A percentile compares a stretch with the other conserved stretches of the same genome.
These are phyloP conservation scores for Spinus olivaceus DNA, from an alignment of 2,797 vertebrate species.

Conservation along the genomic window DNA sequence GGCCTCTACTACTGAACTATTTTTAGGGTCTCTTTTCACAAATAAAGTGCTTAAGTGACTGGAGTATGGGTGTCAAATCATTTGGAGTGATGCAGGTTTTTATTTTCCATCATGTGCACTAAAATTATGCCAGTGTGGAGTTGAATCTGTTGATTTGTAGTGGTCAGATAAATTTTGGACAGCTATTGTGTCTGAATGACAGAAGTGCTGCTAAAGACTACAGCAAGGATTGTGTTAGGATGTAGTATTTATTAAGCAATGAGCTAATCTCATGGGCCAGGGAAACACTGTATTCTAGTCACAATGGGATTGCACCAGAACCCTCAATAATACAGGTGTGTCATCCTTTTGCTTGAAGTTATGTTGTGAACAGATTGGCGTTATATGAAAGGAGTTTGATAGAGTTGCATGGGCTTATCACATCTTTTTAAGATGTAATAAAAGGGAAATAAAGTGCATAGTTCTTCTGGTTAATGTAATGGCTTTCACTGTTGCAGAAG, in stretches of 20 bases:
- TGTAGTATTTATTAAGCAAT: not conserved
- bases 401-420: not conserved
- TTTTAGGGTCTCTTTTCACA: constrained; percentile 35
- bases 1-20: constrained; percentile 44
- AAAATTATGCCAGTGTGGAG: not conserved
- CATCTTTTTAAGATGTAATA: constrained; percentile 35
- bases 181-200: not conserved
- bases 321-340: not conserved
- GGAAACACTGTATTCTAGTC: not conserved
- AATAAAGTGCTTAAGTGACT: constrained; percentile 39
- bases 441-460: constrained; percentile 4
- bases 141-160: not conserved
- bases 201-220: not conserved
- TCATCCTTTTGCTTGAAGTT: constrained; percentile 19
- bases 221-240: not conserved
- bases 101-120: constrained; percentile 18
- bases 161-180: not conserved
- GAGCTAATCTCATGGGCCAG: not conserved
- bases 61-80: not conserved
- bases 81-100: not conserved
- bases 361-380: not conserved
- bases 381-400: constrained; percentile 1
- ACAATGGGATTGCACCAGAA: not conserved
- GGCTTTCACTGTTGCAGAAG: not conserved
- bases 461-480: not conserved